Evolutionary conservation across 2,888 invertebrate species (phyloP).

Genomic region (Trileptium ribeirensis): DNA sequence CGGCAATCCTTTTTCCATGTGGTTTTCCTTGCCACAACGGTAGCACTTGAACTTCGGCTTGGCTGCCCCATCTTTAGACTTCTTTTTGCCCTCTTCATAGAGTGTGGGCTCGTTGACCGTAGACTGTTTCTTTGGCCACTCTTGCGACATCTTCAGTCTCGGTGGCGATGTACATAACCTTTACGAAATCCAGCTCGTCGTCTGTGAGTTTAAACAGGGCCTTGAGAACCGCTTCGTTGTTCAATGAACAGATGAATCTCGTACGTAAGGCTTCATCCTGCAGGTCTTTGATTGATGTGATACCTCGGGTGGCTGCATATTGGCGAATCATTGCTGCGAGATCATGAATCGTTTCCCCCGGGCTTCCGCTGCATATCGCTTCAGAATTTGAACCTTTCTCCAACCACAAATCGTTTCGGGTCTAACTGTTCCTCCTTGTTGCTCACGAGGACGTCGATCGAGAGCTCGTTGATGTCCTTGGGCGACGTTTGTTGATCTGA

Average conservation of each 20-base stretch:
- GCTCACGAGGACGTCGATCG: not conserved
- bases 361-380: conserved; percentile 32
- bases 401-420: conserved; percentile 30
- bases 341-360: conserved; percentile 34
- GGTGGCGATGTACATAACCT: conserved; percentile 29
- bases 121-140: conserved; percentile 1
- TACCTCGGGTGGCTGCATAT: conserved; percentile 31
- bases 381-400: conserved; percentile 32
- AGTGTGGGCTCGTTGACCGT: not conserved
- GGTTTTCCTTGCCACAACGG: not conserved
- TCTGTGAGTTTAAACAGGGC: conserved; percentile 34
- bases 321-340: conserved; percentile 28
- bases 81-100: no score
- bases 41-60: no score
- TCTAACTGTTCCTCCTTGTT: conserved; percentile 25
- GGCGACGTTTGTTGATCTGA: not conserved
- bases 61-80: no score
- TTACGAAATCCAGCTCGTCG: conserved; percentile 28
- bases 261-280: not conserved
- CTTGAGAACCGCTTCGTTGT: conserved; percentile 30
- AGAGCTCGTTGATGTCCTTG: conserved; percentile 2
- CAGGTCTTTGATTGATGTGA: conserved; percentile 22
- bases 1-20: no score
- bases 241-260: conserved; percentile 28
- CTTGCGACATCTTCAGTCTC: conserved; percentile 35